Percentiles rank a stretch among this genome's conserved stretches.
Evolutionary conservation across 1,140 invertebrate species (phyloP).

Genomic region (Drosophila virilis): DNA sequence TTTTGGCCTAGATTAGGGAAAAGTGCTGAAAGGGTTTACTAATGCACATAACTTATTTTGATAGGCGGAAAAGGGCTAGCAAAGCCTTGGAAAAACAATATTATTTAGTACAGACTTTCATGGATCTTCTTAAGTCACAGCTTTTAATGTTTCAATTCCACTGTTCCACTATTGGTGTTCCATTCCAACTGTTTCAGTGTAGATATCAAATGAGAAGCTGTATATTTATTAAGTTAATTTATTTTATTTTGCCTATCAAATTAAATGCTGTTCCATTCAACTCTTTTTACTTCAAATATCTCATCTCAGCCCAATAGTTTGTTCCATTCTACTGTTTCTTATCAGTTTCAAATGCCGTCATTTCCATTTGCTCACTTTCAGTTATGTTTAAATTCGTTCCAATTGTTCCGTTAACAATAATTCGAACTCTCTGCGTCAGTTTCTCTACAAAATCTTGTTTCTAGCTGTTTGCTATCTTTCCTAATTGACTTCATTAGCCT

Average conservation of each 20-base stretch:
- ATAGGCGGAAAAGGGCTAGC: not conserved
- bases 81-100: too few species aligned
- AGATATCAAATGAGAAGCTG: too few species aligned
- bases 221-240: too few species aligned
- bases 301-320: too few species aligned
- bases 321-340: too few species aligned
- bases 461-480: slow-evolving; percentile 4
- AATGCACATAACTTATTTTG: not conserved
- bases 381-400: too few species aligned
- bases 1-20: not conserved
- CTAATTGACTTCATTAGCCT: slow-evolving; percentile 26
- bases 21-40: slow-evolving; percentile 1
- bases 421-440: not conserved
- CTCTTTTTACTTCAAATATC: too few species aligned
- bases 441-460: slow-evolving; percentile 8
- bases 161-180: not conserved
- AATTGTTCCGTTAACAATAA: not conserved
- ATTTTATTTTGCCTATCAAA: too few species aligned
- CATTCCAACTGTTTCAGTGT: not conserved
- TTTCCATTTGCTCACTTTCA: too few species aligned
- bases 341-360: too few species aligned
- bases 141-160: not conserved
- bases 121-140: not conserved
- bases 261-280: too few species aligned
- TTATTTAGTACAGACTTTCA: not conserved